These are phyloP conservation scores for Rhodophaea formosa DNA, from an alignment of 2,888 invertebrate genomes.

Conservation along the genomic window DNA sequence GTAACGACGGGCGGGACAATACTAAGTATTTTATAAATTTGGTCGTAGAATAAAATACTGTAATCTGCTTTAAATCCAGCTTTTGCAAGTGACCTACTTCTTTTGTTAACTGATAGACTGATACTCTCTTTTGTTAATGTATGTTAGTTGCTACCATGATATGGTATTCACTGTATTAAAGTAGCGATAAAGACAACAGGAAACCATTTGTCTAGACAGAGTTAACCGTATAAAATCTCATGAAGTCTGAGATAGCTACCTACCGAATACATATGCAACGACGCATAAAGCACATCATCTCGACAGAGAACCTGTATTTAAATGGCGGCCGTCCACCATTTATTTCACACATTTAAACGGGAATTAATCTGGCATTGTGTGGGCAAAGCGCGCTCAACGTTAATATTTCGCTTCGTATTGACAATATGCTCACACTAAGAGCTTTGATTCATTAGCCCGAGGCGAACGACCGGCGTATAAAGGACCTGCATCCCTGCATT, in stretches of 20 bases:
- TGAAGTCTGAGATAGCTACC: constrained; percentile 23
- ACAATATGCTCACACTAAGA: constrained; percentile 66
- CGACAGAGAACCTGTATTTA: constrained; percentile 32
- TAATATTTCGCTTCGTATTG: constrained; percentile 73
- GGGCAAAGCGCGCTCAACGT: constrained; percentile 50
- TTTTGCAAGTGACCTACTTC: no score
- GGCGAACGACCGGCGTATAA: constrained; percentile 73
- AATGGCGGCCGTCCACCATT: constrained; percentile 49
- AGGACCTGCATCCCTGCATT: constrained; percentile 68
- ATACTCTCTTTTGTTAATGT: no score
- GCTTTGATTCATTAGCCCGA: constrained; percentile 74
- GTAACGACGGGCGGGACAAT: no score
- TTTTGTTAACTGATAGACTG: no score
- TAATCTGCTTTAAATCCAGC: no score
- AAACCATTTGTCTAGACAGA: not conserved
- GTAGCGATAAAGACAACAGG: not conserved
- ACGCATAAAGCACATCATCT: constrained; percentile 24
- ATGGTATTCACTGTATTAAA: not conserved
- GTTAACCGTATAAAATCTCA: not conserved
- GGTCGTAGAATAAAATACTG: no score
- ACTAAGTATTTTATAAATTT: no score
- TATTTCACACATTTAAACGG: constrained; percentile 71
- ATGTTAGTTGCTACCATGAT: no score
- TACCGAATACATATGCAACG: constrained; percentile 34
- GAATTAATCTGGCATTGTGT: constrained; percentile 72